Evolutionary conservation across 2,888 invertebrate genomes (phyloP).

Genomic region (Tetheella fluctuosa): DNA sequence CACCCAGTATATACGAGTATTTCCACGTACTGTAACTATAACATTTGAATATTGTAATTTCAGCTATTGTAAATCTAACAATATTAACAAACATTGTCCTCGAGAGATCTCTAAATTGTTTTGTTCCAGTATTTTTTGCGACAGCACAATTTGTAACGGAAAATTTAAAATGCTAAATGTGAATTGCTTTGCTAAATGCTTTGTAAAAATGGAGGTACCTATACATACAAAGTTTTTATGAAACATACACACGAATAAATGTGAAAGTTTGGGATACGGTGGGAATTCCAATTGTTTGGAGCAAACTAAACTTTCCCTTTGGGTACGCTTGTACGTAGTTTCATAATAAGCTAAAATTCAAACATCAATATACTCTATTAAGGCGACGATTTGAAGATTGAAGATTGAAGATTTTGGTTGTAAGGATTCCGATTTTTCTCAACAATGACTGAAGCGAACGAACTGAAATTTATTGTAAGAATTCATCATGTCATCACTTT

Average conservation of each 20-base stretch:
- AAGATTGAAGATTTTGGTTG: too few relatives aligned
- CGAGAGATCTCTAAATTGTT: background rate
- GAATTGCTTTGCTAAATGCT: slow-evolving; percentile 7
- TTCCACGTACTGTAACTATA: too few relatives aligned
- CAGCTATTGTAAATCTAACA: background rate
- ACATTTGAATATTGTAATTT: background rate
- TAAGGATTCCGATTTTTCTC: too few relatives aligned
- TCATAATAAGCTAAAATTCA: background rate
- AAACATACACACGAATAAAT: background rate
- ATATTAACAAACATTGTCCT: background rate
- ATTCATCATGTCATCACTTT: too few relatives aligned
- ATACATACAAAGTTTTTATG: background rate
- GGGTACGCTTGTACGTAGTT: background rate
- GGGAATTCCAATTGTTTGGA: background rate
- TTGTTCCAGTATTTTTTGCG: background rate
- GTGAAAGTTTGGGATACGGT: background rate
- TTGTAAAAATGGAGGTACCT: background rate
- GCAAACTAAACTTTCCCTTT: background rate
- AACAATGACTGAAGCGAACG: too few relatives aligned
- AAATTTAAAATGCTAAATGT: background rate
- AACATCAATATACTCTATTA: too few relatives aligned
- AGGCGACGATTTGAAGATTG: too few relatives aligned
- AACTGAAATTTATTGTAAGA: too few relatives aligned
- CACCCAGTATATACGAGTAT: too few relatives aligned
- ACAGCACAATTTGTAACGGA: background rate